These are phyloP conservation scores for Macrotis lagotis DNA, from an alignment of 2,113 vertebrate species.

Conservation along the genomic window DNA sequence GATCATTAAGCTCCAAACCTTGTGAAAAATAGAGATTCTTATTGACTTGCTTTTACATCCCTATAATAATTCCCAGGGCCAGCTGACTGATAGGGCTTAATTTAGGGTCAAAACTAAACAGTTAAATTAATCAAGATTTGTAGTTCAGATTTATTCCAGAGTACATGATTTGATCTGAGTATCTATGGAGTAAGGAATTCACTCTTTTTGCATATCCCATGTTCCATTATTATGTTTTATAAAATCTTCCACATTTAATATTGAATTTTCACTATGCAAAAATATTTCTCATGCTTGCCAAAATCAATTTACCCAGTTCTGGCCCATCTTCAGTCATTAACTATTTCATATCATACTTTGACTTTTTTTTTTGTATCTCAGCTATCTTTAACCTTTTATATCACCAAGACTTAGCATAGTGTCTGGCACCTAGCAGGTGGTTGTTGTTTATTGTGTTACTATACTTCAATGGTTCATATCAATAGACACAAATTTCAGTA, in stretches of 20 bases:
- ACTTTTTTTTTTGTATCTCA: neutral
- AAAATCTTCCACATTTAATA: neutral
- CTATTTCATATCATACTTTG: neutral
- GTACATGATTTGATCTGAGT: neutral
- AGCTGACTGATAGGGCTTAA: neutral
- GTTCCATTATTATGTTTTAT: neutral
- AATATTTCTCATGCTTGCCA: neutral
- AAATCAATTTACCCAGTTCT: neutral
- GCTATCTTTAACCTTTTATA: neutral
- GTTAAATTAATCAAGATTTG: neutral
- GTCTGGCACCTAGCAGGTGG: neutral
- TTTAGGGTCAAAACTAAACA: neutral
- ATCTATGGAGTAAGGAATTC: neutral
- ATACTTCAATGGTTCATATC: neutral
- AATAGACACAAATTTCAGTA: neutral
- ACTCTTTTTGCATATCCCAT: neutral
- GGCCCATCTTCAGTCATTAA: neutral
- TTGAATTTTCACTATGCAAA: neutral
- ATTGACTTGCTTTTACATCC: neutral
- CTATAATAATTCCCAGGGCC: neutral
- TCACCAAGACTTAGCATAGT: neutral
- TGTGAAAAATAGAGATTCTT: neutral
- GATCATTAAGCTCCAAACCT: neutral
- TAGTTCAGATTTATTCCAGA: neutral
- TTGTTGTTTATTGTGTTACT: neutral